A percentile compares a stretch with the other conserved stretches of the same genome.
Conservation (phyloP, 1,140 invertebrate species). For the Lasioglossum baleicum region DNA sequence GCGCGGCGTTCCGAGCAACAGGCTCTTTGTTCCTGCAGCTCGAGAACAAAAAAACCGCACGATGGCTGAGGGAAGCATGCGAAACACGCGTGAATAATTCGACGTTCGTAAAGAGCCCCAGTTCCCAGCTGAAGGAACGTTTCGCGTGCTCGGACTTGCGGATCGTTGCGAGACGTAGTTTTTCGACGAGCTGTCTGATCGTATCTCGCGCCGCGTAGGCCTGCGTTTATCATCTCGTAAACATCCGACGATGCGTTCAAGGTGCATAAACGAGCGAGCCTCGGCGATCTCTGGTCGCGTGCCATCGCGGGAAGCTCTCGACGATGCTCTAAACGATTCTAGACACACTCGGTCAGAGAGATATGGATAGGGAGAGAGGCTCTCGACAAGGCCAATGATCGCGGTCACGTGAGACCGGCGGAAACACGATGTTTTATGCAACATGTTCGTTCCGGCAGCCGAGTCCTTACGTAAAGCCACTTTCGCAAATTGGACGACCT, state of each 20-base stretch:
- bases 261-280: slow-evolving; percentile 25
- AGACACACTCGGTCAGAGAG: neutral
- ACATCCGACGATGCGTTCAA: slow-evolving; percentile 28
- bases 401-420: slow-evolving; percentile 22
- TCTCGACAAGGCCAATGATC: slow-evolving; percentile 25
- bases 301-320: slow-evolving; percentile 10
- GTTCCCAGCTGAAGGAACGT: too few species aligned
- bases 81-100: too few species aligned
- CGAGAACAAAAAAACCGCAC: too few species aligned
- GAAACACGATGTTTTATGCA: slow-evolving; percentile 20
- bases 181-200: slow-evolving; percentile 7
- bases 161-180: neutral
- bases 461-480: slow-evolving; percentile 15
- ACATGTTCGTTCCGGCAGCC: slow-evolving; percentile 1
- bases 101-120: too few species aligned
- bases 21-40: too few species aligned
- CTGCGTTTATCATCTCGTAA: slow-evolving; percentile 37
- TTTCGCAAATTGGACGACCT: slow-evolving; percentile 7
- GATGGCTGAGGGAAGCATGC: too few species aligned
- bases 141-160: too few species aligned
- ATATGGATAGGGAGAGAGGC: neutral
- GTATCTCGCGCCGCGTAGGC: slow-evolving; percentile 16
- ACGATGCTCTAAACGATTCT: too few species aligned
- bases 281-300: slow-evolving; percentile 40
- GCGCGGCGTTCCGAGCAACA: too few species aligned